Evolutionary conservation across 1,140 invertebrate species (phyloP), one percentile per base, ranked within the genome.

Genomic region (Drosophila micromelanica): DNA sequence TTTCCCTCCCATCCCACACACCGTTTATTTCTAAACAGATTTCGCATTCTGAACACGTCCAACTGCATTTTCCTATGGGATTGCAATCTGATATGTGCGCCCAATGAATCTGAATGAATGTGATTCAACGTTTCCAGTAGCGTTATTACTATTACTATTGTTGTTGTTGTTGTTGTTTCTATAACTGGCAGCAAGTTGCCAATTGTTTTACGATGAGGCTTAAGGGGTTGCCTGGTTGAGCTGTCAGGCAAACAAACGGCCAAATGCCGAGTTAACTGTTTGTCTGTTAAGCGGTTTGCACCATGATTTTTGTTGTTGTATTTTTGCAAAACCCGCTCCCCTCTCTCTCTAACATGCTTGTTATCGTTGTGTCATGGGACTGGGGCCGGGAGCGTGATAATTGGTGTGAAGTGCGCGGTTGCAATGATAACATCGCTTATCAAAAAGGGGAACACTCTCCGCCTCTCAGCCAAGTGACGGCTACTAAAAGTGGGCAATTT

Each of bases 351-450:
- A 23, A 12, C 38, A 20, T 55, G 40, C 9, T 6, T 2, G 56
- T 56, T 71, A 64, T 71, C 51, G 17, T 35, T 13, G 13, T 57
- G 54, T 59, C 69, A 72, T 65, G 63, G 30, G 65, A 68, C 56
- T 51, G 23, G 23, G 23, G 23, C 23, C 23, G 23, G 23, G 42
- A 72, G 27, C 40, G 35, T 56, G 40, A 87, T 87, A 87, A 86
- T 81, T 81, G 82, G 37, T 65, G 32, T 62, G 30, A 80, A 86
- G 70, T 85, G 64, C 71, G 64, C 48, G 32, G 52, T 45, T 27
- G 8, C 27, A 0, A 3, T 9, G 82, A 86, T 87, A 87, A 69
- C 49, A 75, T 61, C 32, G 40, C 74, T 87, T 87, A 87, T 86
- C 78, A 59, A 63, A 20, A 17, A 8, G 20, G 38, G 38, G 1